These are phyloP conservation scores for Ailuropoda melanoleuca DNA, from an alignment of 2,113 vertebrate genomes.

Conservation along the genomic window DNA sequence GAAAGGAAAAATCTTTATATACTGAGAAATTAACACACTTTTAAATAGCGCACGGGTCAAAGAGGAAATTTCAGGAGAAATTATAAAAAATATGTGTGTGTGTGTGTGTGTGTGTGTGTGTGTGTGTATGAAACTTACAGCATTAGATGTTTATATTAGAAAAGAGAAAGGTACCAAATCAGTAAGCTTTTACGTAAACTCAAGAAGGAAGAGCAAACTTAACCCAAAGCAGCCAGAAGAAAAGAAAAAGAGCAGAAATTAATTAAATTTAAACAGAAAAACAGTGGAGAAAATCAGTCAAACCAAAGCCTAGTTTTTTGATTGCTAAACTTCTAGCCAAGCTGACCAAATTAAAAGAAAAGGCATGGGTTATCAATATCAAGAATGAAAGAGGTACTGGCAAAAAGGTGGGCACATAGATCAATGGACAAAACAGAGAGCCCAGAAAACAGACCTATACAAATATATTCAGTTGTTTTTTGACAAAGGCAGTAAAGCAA, in stretches of 20 bases:
- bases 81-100: not conserved
- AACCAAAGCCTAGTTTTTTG: not conserved
- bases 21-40: not conserved
- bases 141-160: not conserved
- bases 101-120: too few relatives aligned
- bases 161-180: not conserved
- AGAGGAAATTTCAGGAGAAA: constrained; percentile 1
- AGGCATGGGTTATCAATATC: not conserved
- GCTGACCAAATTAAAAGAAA: not conserved
- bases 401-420: not conserved
- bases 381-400: not conserved
- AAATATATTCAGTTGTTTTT: not conserved
- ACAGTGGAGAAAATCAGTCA: not conserved
- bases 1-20: not conserved
- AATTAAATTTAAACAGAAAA: constrained; percentile 13
- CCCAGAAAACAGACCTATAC: not conserved
- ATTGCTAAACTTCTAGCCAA: not conserved
- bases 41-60: not conserved
- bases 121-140: not conserved
- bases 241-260: not conserved
- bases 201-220: not conserved
- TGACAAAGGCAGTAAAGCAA: not conserved
- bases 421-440: not conserved
- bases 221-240: not conserved
- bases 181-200: not conserved